phyloP scores from a whole-genome alignment of 2,113 vertebrate genomes.

The Nibea albiflora region DNA sequence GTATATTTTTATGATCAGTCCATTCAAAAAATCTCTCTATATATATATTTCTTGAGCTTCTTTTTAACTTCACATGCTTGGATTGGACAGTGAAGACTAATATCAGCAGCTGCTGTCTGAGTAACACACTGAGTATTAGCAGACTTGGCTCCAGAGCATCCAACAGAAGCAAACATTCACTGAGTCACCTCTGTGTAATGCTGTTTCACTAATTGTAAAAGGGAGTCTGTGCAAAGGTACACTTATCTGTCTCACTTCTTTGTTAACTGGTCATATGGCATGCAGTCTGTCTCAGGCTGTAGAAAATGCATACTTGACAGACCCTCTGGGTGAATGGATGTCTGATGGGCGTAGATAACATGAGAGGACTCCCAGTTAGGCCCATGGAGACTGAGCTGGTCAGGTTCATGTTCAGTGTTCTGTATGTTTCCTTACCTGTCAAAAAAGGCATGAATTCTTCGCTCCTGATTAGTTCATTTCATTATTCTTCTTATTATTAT shows the following conservation, averaged over 20 bases:
- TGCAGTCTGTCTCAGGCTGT: conserved; percentile 20
- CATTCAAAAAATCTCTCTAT: neutral
- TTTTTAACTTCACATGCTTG: neutral
- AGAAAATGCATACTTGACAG: conserved; percentile 24
- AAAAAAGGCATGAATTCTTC: neutral
- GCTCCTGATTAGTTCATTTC: no score
- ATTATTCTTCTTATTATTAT: no score
- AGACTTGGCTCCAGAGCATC: conserved; percentile 1
- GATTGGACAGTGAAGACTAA: conserved; percentile 10
- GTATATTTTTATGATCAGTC: neutral
- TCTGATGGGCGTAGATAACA: conserved; percentile 29
- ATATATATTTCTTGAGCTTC: neutral
- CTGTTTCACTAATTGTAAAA: conserved; percentile 35
- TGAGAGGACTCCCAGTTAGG: conserved; percentile 2
- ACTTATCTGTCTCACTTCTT: conserved; percentile 48
- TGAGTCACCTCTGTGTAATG: conserved; percentile 55
- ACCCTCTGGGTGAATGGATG: conserved; percentile 2
- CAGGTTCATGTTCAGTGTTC: neutral
- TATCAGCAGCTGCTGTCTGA: conserved; percentile 54
- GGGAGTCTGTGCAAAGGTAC: conserved; percentile 22
- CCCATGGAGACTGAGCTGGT: neutral
- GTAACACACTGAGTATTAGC: conserved; percentile 31
- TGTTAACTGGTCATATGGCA: conserved; percentile 29
- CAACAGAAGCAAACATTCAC: neutral
- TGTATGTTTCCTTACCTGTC: no score